phyloP scores from a whole-genome alignment of 2,797 vertebrate species.

The Sciurus vulgaris region DNA sequence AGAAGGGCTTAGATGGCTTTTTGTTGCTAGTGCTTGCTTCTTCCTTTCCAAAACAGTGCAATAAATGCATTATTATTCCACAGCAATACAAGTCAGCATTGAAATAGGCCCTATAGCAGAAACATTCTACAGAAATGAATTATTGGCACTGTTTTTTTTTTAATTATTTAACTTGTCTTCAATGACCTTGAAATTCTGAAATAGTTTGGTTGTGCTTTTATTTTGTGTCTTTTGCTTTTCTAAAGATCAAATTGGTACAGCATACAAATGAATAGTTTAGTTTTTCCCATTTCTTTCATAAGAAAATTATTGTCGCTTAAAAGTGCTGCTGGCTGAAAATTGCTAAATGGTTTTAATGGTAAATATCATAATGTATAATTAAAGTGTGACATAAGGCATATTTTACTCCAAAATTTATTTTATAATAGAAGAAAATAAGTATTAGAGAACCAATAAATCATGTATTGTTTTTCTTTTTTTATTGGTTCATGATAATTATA shows the following conservation, averaged over 20 bases:
- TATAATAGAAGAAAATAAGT: slow-evolving; percentile 42
- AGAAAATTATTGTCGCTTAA: slow-evolving; percentile 67
- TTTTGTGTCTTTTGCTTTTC: slow-evolving; percentile 59
- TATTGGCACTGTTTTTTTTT: neutral
- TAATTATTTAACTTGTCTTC: slow-evolving; percentile 17
- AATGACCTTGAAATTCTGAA: slow-evolving; percentile 22
- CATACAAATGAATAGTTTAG: slow-evolving; percentile 15
- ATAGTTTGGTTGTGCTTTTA: slow-evolving; percentile 51
- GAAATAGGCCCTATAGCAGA: neutral
- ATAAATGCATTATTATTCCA: neutral
- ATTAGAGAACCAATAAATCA: slow-evolving; percentile 41
- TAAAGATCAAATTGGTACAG: slow-evolving; percentile 33
- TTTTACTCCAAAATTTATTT: slow-evolving; percentile 67
- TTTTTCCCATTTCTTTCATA: slow-evolving; percentile 57
- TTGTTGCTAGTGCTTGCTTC: neutral
- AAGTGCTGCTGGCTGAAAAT: slow-evolving; percentile 58
- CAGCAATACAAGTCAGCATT: neutral
- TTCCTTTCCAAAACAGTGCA: neutral
- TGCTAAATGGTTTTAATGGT: slow-evolving; percentile 60
- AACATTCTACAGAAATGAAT: slow-evolving; percentile 24
- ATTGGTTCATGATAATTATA: too few species aligned
- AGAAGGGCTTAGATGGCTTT: neutral
- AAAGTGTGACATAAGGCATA: slow-evolving; percentile 60
- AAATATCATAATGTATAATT: slow-evolving; percentile 54
- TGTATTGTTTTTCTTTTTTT: neutral